Percentiles rank a stretch among this genome's conserved stretches.
phyloP scores from a whole-genome alignment of 30 jellyfish, hydroid and myxozoan species.

The Sanderia malayensis region DNA sequence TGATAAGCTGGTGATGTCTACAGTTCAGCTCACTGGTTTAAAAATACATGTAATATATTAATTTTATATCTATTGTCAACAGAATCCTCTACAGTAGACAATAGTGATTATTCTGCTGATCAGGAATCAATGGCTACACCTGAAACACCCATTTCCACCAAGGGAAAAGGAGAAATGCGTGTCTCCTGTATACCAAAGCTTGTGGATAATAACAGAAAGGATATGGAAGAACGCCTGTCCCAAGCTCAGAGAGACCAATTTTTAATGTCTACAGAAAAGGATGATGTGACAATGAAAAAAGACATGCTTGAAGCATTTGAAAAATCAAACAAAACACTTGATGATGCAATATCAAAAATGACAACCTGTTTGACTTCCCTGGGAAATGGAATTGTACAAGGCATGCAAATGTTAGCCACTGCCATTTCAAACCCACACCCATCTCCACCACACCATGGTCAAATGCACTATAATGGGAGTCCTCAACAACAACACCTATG shows the following conservation, averaged over 20 bases:
- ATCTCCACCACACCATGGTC: conserved; percentile 1
- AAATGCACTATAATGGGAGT: conserved; percentile 13
- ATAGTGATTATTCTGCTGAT: conserved; percentile 4
- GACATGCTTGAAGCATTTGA: conserved; percentile 45
- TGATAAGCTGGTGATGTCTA: too few relatives aligned
- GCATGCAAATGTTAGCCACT: conserved; percentile 22
- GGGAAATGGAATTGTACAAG: conserved; percentile 19
- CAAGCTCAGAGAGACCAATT: conserved; percentile 46
- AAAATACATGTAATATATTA: conserved; percentile 2
- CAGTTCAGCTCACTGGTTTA: too few relatives aligned
- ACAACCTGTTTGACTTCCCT: conserved; percentile 17
- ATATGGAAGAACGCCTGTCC: conserved; percentile 7
- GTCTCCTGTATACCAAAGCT: conserved; percentile 6
- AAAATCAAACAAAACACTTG: conserved; percentile 34
- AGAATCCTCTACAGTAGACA: conserved; percentile 6
- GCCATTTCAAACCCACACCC: conserved; percentile 10
- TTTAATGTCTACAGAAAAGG: conserved; percentile 32
- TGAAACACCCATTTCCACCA: conserved; percentile 1
- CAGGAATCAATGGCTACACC: conserved; percentile 4
- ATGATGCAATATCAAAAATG: conserved; percentile 15
- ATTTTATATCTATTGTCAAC: conserved; percentile 14
- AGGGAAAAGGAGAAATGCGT: conserved; percentile 6
- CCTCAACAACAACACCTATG: conserved; percentile 14
- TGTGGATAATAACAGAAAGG: not conserved
- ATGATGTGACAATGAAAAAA: conserved; percentile 27